Evolutionary conservation across 2,797 vertebrate species (phyloP), one percentile per base, ranked within the genome.

Genomic region (Salarias fasciatus): DNA sequence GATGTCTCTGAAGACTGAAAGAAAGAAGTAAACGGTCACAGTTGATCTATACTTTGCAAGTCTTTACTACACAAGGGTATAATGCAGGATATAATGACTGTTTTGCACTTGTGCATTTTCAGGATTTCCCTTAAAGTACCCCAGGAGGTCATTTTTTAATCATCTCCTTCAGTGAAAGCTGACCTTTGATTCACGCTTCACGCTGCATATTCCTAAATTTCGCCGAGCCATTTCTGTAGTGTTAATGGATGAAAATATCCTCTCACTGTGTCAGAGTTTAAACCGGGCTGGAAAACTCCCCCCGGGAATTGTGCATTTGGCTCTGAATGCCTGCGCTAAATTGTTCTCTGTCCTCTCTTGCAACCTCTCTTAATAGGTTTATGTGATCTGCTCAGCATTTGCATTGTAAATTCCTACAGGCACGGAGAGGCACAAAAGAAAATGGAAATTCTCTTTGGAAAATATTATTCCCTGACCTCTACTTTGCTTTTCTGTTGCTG

Each of bases 371-470:
- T 63, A 72, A 46, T 41, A 38, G n/a, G 11, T 43, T 13, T 53
- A 12, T 43, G 24, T 43, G 54, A 13, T 40, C 24, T 59, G 43
- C 46, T 56, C 6, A 7, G 8, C 24, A 75, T 79, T 79, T 77
- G 63, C 48, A 72, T 57, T 74, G 37, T 42, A 81, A 55, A 67
- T 67, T 28, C 10, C 12, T 15, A 0, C 0, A 38, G 11, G 44
- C 5, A 8, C 2, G 29, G 33, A 52, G 29, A 18, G 33, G 18
- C 12, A 8, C 4, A 55, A 11, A 40, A 1, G 52, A 11, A 43
- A 70, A 60, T 52, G 28, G 24, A 62, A 57, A 63, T 71, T 28
- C 0, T 44, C 11, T 67, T 33, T 46, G 4, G 28, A 45, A 54
- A 53, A 51, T 56, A 15, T 49, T 2, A 12, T 55, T 38, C 8